These are phyloP conservation scores for Serilophus lunatus DNA, from an alignment of 2,113 vertebrate genomes.

Conservation along the genomic window DNA sequence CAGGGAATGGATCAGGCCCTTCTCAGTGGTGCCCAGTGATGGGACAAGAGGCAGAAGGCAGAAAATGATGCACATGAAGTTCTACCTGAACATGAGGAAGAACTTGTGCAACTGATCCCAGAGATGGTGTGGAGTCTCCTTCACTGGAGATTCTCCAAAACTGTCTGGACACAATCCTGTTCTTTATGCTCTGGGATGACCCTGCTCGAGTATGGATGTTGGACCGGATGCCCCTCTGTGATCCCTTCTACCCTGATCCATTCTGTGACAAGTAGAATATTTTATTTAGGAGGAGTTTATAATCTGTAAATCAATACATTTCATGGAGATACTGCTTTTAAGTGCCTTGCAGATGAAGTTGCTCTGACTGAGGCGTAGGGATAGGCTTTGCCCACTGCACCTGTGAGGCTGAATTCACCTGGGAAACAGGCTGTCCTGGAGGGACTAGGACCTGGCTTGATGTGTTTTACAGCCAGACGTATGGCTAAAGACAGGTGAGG, in stretches of 20 bases:
- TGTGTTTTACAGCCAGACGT: background rate
- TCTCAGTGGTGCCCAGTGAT: background rate
- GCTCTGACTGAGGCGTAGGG: rapidly evolving
- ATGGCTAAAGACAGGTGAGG: background rate
- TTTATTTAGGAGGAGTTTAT: background rate
- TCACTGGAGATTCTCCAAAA: background rate
- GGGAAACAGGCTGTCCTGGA: background rate
- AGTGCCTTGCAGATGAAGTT: rapidly evolving
- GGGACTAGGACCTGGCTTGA: background rate
- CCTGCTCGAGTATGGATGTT: background rate
- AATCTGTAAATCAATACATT: background rate
- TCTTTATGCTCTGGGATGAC: background rate
- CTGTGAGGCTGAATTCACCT: rapidly evolving
- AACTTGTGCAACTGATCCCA: background rate
- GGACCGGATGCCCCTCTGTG: background rate
- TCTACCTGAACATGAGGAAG: background rate
- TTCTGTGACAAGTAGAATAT: background rate
- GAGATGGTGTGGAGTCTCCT: background rate
- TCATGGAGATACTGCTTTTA: rapidly evolving
- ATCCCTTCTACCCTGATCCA: background rate
- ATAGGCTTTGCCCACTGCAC: background rate
- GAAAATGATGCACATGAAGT: no score
- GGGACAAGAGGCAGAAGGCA: no score
- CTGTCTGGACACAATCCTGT: background rate
- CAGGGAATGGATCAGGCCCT: background rate